These are phyloP conservation scores for Drosophila kanekoi DNA, from an alignment of 2,888 invertebrate species.

Conservation along the genomic window DNA sequence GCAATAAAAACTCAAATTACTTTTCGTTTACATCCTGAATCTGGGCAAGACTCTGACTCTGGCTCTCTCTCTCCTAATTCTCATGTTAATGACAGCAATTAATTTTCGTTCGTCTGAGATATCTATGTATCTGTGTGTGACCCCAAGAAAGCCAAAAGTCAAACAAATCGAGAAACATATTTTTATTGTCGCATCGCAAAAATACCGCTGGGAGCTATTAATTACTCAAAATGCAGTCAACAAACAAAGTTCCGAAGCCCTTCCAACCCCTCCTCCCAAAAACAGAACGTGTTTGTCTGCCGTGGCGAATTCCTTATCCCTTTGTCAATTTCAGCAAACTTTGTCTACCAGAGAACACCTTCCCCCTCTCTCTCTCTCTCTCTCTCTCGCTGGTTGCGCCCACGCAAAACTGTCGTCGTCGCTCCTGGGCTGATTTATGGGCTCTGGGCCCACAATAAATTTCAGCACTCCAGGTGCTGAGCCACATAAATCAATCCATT, in stretches of 20 bases:
- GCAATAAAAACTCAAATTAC: constrained; percentile 79
- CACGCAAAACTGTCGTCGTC: constrained; percentile 60
- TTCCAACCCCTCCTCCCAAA: not conserved
- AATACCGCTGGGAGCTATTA: constrained; percentile 81
- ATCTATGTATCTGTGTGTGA: constrained; percentile 22
- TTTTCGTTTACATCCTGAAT: constrained; percentile 74
- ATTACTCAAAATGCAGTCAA: constrained; percentile 74
- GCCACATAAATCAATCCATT: constrained; percentile 83
- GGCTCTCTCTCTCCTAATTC: constrained; percentile 49
- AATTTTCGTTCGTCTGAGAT: constrained; percentile 57
- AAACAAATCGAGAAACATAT: constrained; percentile 77
- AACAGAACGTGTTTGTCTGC: constrained; percentile 20
- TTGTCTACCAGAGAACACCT: constrained; percentile 1
- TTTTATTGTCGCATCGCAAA: constrained; percentile 67
- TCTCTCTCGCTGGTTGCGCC: constrained; percentile 20
- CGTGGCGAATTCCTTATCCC: constrained; percentile 78
- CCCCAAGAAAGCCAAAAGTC: constrained; percentile 49
- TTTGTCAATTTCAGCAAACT: constrained; percentile 66
- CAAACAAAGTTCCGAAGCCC: constrained; percentile 19
- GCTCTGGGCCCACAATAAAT: constrained; percentile 81
- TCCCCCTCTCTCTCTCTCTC: not conserved
- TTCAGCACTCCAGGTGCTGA: constrained; percentile 84
- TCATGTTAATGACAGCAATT: constrained; percentile 76
- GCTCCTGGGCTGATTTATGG: constrained; percentile 81
- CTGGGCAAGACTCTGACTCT: constrained; percentile 24